phyloP scores from a whole-genome alignment of 1,140 invertebrate genomes.

The Drosophila pectinifera region DNA sequence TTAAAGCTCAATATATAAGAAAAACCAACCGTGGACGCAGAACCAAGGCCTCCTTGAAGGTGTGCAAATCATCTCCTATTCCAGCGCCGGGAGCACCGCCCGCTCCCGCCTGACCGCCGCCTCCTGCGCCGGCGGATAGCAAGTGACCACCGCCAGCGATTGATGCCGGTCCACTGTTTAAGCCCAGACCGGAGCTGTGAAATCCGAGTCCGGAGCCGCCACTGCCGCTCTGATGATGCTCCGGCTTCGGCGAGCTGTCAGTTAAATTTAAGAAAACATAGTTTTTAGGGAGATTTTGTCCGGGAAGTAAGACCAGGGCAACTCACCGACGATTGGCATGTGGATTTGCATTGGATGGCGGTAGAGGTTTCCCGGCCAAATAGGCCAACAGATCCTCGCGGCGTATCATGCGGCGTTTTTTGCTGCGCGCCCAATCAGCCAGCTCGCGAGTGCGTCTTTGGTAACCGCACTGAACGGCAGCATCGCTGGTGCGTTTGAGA shows the following conservation, averaged over 20 bases:
- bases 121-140: conserved; percentile 31
- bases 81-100: conserved; percentile 26
- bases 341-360: conserved; percentile 86
- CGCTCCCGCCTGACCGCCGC: conserved; percentile 31
- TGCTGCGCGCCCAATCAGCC: conserved; percentile 91
- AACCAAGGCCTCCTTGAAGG: conserved; percentile 91
- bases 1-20: too few relatives aligned
- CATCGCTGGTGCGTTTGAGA: conserved; percentile 89
- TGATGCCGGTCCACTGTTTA: conserved; percentile 41
- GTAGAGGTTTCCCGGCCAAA: conserved; percentile 90
- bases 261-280: neutral
- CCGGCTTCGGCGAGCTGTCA: conserved; percentile 76
- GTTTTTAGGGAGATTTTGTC: conserved; percentile 42
- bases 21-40: conserved; percentile 86
- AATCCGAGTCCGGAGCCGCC: conserved; percentile 54
- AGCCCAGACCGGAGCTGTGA: conserved; percentile 51
- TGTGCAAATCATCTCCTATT: conserved; percentile 87
- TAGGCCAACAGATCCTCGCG: conserved; percentile 92
- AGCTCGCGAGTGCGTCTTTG: conserved; percentile 91
- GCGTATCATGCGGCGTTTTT: conserved; percentile 89
- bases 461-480: conserved; percentile 90
- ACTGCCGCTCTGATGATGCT: conserved; percentile 61
- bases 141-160: conserved; percentile 48
- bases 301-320: conserved; percentile 14
- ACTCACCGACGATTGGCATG: conserved; percentile 85